Percentiles rank a stretch among this genome's conserved stretches.
These are phyloP conservation scores for Ochropleura leucogaster DNA, from an alignment of 2,888 invertebrate genomes.

Conservation along the genomic window DNA sequence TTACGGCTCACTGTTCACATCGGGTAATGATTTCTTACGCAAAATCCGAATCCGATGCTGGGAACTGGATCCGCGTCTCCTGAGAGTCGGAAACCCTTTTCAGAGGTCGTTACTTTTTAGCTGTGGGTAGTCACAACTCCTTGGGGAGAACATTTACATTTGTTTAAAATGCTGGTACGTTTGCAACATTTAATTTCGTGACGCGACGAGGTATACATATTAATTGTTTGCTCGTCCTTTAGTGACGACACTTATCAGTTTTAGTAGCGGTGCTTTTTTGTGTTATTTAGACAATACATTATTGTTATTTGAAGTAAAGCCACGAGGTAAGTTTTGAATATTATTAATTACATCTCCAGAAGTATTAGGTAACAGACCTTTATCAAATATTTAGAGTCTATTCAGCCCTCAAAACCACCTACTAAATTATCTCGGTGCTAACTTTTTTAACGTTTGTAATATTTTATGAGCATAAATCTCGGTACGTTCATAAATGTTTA, in stretches of 20 bases:
- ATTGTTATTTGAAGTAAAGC: neutral
- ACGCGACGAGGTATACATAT: constrained; percentile 63
- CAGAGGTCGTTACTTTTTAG: constrained; percentile 75
- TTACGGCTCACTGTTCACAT: constrained; percentile 69
- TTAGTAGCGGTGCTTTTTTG: constrained; percentile 6
- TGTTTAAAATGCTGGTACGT: constrained; percentile 73
- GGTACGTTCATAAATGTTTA: constrained; percentile 62
- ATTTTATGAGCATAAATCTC: constrained; percentile 63
- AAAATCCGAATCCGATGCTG: constrained; percentile 70
- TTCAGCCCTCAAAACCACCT: constrained; percentile 31
- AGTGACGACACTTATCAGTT: constrained; percentile 18
- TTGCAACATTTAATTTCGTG: constrained; percentile 71
- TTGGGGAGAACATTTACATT: constrained; percentile 72
- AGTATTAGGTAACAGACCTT: constrained; percentile 4
- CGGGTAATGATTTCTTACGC: constrained; percentile 74
- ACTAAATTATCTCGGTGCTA: constrained; percentile 53
- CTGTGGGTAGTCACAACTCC: constrained; percentile 70
- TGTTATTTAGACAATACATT: constrained; percentile 10
- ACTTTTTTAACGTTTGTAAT: constrained; percentile 63
- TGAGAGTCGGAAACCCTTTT: constrained; percentile 72
- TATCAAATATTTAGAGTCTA: constrained; percentile 33
- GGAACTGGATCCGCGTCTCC: constrained; percentile 71
- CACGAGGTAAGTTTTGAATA: neutral
- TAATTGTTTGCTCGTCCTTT: constrained; percentile 50
- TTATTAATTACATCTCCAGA: neutral